Percentiles rank a stretch among this genome's conserved stretches.
Evolutionary conservation across 2,113 vertebrate genomes (phyloP).

Genomic region (Cichladusa arquata): DNA sequence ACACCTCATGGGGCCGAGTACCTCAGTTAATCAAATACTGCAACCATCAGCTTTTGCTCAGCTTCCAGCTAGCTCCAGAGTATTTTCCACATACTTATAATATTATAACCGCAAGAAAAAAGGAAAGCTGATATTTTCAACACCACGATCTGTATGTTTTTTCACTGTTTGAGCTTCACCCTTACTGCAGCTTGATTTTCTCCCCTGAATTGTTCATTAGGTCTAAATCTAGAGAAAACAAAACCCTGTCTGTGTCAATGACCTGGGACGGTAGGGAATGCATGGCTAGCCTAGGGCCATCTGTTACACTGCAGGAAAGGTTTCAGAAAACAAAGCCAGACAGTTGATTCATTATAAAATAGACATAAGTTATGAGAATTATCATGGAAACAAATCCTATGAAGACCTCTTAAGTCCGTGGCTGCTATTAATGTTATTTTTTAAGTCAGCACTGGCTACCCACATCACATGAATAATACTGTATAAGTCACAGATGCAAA

Average conservation of each 20-base stretch:
- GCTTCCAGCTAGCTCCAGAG: not conserved
- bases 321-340: conserved; percentile 19
- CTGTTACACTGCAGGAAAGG: not conserved
- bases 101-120: not conserved
- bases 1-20: not conserved
- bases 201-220: not conserved
- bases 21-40: not conserved
- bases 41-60: not conserved
- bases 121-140: not conserved
- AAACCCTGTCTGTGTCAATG: not conserved
- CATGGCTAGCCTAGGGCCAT: not conserved
- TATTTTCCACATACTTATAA: not conserved
- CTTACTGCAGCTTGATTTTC: not conserved
- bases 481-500: not conserved
- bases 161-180: not conserved
- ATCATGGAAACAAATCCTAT: not conserved
- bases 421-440: conserved; percentile 1
- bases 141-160: not conserved
- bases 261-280: not conserved
- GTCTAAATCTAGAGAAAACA: not conserved
- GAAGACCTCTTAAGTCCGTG: not conserved
- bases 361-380: conserved; percentile 15
- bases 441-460: not conserved
- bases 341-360: conserved; percentile 23
- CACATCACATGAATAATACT: not conserved